phyloP scores from a whole-genome alignment of 2,888 invertebrate species.

The Panorpa germanica region DNA sequence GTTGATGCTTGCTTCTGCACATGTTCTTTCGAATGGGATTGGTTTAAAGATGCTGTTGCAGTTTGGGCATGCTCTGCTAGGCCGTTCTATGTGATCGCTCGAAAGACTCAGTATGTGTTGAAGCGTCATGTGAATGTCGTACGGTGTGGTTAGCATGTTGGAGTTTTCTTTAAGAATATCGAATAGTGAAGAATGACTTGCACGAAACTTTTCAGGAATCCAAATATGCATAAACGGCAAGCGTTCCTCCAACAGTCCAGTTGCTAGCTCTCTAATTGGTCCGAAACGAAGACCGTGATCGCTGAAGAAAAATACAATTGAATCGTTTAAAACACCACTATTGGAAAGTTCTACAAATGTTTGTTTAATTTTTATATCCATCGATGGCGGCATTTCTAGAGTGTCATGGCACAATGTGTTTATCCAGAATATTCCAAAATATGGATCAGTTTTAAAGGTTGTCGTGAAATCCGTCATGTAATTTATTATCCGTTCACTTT shows the following conservation, averaged over 20 bases:
- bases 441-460: constrained; percentile 37
- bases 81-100: too few species aligned
- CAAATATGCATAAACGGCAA: constrained; percentile 54
- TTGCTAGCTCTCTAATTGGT: constrained; percentile 40
- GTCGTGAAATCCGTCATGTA: constrained; percentile 46
- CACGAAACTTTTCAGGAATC: too few species aligned
- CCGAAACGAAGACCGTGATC: constrained; percentile 69
- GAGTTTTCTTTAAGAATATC: constrained; percentile 37
- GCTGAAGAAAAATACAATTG: constrained; percentile 52
- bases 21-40: constrained; percentile 39
- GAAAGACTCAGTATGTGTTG: constrained; percentile 38
- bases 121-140: constrained; percentile 54
- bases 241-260: constrained; percentile 62
- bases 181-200: too few species aligned
- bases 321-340: constrained; percentile 39
- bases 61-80: constrained; percentile 35
- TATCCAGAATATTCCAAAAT: constrained; percentile 63
- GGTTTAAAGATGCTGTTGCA: constrained; percentile 44
- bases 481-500: constrained; percentile 48
- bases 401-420: constrained; percentile 58
- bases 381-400: constrained; percentile 41
- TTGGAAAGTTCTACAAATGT: constrained; percentile 37
- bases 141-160: constrained; percentile 50
- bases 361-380: constrained; percentile 38
- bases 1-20: constrained; percentile 43